Base-by-base conservation (phyloP, 2,797 vertebrate genomes). In the Carapus acus region DNA sequence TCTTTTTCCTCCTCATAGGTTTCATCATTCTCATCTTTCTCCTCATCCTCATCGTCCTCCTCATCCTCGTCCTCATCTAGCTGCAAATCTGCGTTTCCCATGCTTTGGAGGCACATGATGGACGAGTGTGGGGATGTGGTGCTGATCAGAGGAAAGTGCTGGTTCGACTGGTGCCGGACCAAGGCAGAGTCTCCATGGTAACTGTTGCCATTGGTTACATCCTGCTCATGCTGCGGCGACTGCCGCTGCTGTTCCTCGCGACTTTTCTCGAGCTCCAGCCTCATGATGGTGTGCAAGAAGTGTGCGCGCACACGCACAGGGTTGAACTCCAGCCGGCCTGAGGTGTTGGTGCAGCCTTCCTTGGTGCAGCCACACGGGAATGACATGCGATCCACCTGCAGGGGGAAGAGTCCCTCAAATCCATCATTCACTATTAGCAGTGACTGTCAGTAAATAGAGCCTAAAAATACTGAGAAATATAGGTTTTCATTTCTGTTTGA, bases 281-380 rank as follows among this genome's bases (percentile, higher is more conserved):
- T 95, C 94, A 97, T 97, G 80, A 97, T 93, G 39, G 94, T 97
- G 88, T 97, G 94, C 88, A 97, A 87, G 85, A 95, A 96, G 86
- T 97, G 94, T 73, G 93, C 94, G 80, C 94, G 92, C 65, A 96
- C 94, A 18, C 93, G 90, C 69, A 96, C 91, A 6, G 94, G 94
- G 84, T 97, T 97, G 84, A 97, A 97, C 84, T 97, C 94, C 66
- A 97, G 91, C 62, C 94, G 91, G 36, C 94, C 93, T 8, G 91
- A 88, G 44, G 87, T 79, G 86, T 97, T 97, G 69, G 90, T 91
- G 80, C 94, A 97, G 73, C 94, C 93, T 58, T 94, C 93, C 77
- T 93, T 94, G 73, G 91, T 92, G 86, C 94, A 97, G 85, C 94
- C 93, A 1, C 94, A 97, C 0, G 93, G 94, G 76, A 97, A 97